Conservation (phyloP, 2,113 vertebrate genomes). For the Gobiocypris rarus region DNA sequence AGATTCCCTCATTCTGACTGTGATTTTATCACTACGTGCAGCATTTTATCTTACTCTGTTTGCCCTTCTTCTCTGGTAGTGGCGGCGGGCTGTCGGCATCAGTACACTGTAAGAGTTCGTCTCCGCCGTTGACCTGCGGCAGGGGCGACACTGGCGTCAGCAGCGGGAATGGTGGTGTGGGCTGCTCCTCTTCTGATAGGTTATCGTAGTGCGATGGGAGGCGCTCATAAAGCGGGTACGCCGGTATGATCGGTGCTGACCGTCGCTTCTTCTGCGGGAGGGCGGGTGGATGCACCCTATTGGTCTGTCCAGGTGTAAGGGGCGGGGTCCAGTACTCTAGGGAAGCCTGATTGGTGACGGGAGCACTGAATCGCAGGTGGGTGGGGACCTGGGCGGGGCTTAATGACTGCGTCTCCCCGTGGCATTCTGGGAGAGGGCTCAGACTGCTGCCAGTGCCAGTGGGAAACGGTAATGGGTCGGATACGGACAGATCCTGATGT, state of each 20-base stretch:
- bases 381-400: slow-evolving; percentile 77
- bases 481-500: slow-evolving; percentile 91
- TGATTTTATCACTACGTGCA: not conserved
- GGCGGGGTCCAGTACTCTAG: slow-evolving; percentile 69
- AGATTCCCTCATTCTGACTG: not conserved
- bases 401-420: slow-evolving; percentile 86
- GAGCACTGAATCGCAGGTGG: slow-evolving; percentile 80
- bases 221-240: slow-evolving; percentile 80
- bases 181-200: slow-evolving; percentile 87
- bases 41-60: slow-evolving; percentile 81
- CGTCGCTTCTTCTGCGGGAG: slow-evolving; percentile 94
- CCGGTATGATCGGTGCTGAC: slow-evolving; percentile 79
- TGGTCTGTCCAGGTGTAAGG: slow-evolving; percentile 58
- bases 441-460: slow-evolving; percentile 77
- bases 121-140: slow-evolving; percentile 80
- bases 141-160: slow-evolving; percentile 85
- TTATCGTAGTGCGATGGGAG: slow-evolving; percentile 94
- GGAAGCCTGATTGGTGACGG: slow-evolving; percentile 58
- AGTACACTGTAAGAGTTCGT: slow-evolving; percentile 79
- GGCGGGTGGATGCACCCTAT: slow-evolving; percentile 85
- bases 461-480: slow-evolving; percentile 83
- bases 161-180: slow-evolving; percentile 75
- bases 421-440: slow-evolving; percentile 91
- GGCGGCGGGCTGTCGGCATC: slow-evolving; percentile 88
- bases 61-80: slow-evolving; percentile 95